Evolutionary conservation across 2,888 invertebrate genomes (phyloP), one percentile per base, ranked within the genome.

Genomic region (Lordiphosa andalusiaca): DNA sequence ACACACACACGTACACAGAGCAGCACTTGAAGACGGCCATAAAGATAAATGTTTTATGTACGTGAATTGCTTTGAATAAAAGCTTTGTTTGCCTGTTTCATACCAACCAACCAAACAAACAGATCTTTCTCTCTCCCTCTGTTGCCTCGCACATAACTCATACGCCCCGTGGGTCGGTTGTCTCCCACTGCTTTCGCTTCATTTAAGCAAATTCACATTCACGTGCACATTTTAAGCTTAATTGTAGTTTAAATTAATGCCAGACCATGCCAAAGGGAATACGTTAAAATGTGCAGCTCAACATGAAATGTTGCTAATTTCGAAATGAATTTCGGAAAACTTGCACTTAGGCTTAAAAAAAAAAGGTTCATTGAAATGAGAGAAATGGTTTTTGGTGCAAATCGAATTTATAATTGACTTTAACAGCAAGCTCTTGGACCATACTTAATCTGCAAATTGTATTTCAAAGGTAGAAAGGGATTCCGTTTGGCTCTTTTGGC

Each of bases 1-100:
- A 44, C 6, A 49, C 16, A 41, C 37, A 42, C 41, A 48, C 55
- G 53, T 39, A 69, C 53, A 56, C 49, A 53, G 38, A 41, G 51
- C 58, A 58, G 63, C 69, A 82, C 78, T 84, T 78, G 68, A 84
- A 82, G 80, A 72, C 73, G 73, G 71, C 67, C 77, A 77, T 83
- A 81, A 82, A 80, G 84, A 85, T 85, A 82, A 82, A 85, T 82
- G 84, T 76, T 82, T 85, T 83, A 85, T 83, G 72, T 76, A 83
- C 85, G 82, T 82, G 82, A 74, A 83, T 85, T 85, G 81, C 67
- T 80, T 76, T 80, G 81, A 85, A 83, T 85, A 82, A 85, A 81
- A 71, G 81, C 74, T 65, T 69, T 72, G 77, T 85, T 76, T 85
- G 71, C 60, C 69, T 69, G 83, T 58, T 76, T 84, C 70, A 72